Percentiles rank a stretch among this genome's conserved stretches.
Conservation (phyloP, 2,797 vertebrate genomes). For the Xiphophorus birchmanni region DNA sequence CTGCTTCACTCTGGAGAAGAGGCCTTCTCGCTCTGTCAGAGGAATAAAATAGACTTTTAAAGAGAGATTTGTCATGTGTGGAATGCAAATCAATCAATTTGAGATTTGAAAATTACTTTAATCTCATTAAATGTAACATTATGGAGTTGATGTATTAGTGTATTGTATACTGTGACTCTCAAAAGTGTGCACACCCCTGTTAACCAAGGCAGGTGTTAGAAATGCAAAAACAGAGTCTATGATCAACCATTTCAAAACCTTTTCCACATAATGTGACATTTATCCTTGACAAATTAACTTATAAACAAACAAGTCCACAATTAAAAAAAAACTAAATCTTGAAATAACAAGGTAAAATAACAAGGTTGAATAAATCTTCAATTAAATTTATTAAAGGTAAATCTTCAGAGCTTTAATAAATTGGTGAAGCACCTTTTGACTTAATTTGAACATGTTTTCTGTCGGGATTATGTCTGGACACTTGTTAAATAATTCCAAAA, state of each 20-base stretch:
- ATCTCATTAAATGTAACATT: not conserved
- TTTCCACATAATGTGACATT: not conserved
- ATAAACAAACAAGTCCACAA: not conserved
- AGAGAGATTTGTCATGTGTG: not conserved
- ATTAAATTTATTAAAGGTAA: not conserved
- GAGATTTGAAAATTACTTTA: not conserved
- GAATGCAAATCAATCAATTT: not conserved
- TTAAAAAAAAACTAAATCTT: not conserved
- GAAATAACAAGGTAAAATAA: not conserved
- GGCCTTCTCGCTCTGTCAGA: constrained; percentile 66
- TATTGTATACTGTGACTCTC: not conserved
- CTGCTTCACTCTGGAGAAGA: constrained; percentile 79
- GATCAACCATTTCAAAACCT: not conserved
- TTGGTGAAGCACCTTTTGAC: not conserved
- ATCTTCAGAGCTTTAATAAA: not conserved
- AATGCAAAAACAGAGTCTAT: not conserved
- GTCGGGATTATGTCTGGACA: too few species aligned
- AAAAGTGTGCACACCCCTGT: not conserved
- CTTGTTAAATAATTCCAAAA: too few species aligned
- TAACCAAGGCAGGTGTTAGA: not conserved
- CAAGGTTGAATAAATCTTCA: not conserved
- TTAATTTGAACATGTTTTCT: too few species aligned
- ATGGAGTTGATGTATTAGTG: not conserved
- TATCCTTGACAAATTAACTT: not conserved
- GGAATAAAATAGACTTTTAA: constrained; percentile 19